These are phyloP conservation scores for Hydraecia micacea DNA, from an alignment of 2,888 invertebrate genomes.

Conservation along the genomic window DNA sequence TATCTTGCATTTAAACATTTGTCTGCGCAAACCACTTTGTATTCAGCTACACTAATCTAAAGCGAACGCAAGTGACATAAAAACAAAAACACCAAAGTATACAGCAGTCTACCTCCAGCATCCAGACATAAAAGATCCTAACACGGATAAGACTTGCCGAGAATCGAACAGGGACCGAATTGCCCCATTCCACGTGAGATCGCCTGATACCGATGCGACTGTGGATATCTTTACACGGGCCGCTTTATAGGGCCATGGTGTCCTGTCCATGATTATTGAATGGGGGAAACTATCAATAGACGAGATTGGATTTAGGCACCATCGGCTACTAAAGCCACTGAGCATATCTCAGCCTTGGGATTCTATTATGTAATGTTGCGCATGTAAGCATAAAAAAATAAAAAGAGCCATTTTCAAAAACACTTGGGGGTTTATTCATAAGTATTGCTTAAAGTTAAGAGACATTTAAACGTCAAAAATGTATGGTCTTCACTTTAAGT, in stretches of 20 bases:
- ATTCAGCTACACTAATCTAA: slow-evolving; percentile 5
- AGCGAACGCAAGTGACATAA: neutral
- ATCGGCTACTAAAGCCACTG: neutral
- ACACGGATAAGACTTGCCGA: slow-evolving; percentile 55
- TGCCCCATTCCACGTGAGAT: slow-evolving; percentile 69
- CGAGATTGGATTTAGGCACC: slow-evolving; percentile 30
- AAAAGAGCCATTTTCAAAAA: no score
- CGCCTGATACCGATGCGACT: slow-evolving; percentile 56
- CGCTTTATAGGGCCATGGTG: slow-evolving; percentile 42
- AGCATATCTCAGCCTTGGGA: neutral
- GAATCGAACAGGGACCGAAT: slow-evolving; percentile 67
- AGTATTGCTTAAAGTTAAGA: no score
- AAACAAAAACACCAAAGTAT: slow-evolving; percentile 33
- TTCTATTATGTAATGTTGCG: no score
- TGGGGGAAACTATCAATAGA: slow-evolving; percentile 50
- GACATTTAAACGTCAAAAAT: no score
- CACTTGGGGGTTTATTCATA: no score
- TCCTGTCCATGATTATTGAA: slow-evolving; percentile 49
- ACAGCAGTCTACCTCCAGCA: slow-evolving; percentile 47
- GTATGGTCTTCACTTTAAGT: no score
- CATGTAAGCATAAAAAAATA: no score
- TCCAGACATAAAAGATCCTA: slow-evolving; percentile 61
- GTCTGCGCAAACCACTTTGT: neutral
- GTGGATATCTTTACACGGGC: slow-evolving; percentile 62
- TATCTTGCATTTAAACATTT: neutral